Base-by-base conservation (phyloP, 2,113 vertebrate species). In the Helogale parvula region DNA sequence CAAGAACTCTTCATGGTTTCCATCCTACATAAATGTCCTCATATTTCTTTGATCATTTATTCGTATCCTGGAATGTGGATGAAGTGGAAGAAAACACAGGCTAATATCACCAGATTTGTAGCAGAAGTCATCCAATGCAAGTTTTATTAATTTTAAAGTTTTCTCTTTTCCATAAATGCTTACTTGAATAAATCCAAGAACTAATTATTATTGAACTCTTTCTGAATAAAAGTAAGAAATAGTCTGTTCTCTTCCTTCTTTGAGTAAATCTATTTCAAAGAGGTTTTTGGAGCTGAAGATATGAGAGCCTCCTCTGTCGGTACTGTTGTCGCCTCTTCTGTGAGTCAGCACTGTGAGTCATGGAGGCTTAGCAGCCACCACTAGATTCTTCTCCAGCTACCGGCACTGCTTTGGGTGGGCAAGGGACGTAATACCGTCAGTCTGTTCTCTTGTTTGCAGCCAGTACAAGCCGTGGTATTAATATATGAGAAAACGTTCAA, bases 231-330 rank as follows among this genome's bases (percentile, higher is more conserved):
- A 93, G 16, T 27, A 84, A 96, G 17, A 94, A 41, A 68, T 79
- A 57, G 52, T 81, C 27, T 52, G 52, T 86, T 63, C 27, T 50
- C 31, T 77, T 81, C 2, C 29, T 90, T 95, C 33, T 85, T 79
- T 65, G 17, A 81, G 12, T 60, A 77, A 92, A 90, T 89, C 15
- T 82, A 38, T 82, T 96, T 79, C 52, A 76, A 88, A 76, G n/a
- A 77, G 52, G 0, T n/a, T 92, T 93, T 91, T 38, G 63, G 35
- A 85, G 21, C 4, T 29, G 35, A 90, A 91, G 50, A 69, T 80
- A 31, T 0, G 6, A 63, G 66, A 65, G 47, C 47, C 4, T 69
- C 7, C 41, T 74, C 47, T 84, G 33, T 63, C 68, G 9, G 65
- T 41, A 69, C 5, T 54, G 7, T 27, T 38, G 5, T 65, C 77